These are phyloP conservation scores for Lipophrys pholis DNA, from an alignment of 2,113 vertebrate genomes.

Conservation along the genomic window DNA sequence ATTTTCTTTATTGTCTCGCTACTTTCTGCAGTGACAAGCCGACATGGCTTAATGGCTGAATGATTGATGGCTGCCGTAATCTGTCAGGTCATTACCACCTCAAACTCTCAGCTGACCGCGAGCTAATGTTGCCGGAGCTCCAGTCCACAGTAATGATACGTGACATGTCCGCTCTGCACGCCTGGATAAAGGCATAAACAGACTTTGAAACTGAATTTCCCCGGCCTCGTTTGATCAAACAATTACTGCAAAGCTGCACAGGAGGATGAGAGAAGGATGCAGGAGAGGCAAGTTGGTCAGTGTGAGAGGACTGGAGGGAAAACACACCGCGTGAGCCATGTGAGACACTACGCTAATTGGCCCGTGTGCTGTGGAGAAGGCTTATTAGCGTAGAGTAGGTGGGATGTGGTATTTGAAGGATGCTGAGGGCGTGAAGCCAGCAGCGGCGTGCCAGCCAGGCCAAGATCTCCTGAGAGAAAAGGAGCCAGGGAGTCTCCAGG, in stretches of 20 bases:
- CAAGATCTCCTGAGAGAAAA: constrained; percentile 58
- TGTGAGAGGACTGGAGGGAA: constrained; percentile 16
- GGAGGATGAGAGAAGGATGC: constrained; percentile 20
- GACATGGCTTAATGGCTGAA: constrained; percentile 59
- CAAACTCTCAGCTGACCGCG: constrained; percentile 55
- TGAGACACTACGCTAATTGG: constrained; percentile 65
- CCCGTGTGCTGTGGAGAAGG: constrained; percentile 44
- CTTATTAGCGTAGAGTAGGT: constrained; percentile 55
- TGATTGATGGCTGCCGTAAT: constrained; percentile 74
- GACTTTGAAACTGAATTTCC: constrained; percentile 41
- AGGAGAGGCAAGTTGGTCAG: neutral
- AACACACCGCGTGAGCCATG: constrained; percentile 24
- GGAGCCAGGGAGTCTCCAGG: constrained; percentile 75
- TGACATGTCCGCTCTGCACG: constrained; percentile 27
- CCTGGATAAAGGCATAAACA: constrained; percentile 38
- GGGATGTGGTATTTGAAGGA: constrained; percentile 48
- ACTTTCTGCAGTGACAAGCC: constrained; percentile 56
- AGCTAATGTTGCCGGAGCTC: constrained; percentile 54
- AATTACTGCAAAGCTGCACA: constrained; percentile 29
- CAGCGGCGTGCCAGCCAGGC: constrained; percentile 61
- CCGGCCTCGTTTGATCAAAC: constrained; percentile 34
- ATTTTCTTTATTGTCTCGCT: constrained; percentile 36
- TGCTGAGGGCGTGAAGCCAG: constrained; percentile 53
- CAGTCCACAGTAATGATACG: constrained; percentile 28
- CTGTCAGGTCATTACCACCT: constrained; percentile 73